Evolutionary conservation across 2,113 vertebrate species (phyloP).

Genomic region (Cephalopterus ornatus): DNA sequence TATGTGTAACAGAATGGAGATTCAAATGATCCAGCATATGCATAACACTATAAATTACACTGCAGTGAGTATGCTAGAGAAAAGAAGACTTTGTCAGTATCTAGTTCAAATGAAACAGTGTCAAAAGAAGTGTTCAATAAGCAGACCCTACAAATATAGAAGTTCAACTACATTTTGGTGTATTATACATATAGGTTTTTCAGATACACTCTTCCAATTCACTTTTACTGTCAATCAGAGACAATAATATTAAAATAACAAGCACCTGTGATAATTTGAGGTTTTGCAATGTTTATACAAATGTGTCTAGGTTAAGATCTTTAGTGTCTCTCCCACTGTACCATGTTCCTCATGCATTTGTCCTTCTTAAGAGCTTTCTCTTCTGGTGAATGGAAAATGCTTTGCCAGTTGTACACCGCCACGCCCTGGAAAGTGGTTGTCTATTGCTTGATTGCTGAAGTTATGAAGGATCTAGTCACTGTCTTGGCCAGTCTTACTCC

Average conservation of each 20-base stretch:
- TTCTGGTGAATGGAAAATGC: neutral
- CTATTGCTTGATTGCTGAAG: neutral
- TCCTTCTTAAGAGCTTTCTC: neutral
- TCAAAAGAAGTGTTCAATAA: neutral
- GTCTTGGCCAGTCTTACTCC: neutral
- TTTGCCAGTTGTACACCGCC: neutral
- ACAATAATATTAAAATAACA: neutral
- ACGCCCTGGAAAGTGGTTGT: neutral
- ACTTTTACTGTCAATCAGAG: neutral
- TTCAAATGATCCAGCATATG: conserved; percentile 70
- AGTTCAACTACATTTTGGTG: neutral
- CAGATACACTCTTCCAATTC: neutral
- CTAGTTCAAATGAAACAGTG: neutral
- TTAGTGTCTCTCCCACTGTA: neutral
- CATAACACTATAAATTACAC: conserved; percentile 61
- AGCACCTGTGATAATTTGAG: neutral
- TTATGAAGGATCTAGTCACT: neutral
- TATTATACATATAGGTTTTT: neutral
- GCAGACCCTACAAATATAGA: neutral
- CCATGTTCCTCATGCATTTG: neutral
- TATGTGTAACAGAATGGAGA: conserved; percentile 65
- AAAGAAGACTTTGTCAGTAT: conserved; percentile 27
- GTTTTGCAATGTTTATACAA: neutral
- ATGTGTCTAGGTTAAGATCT: neutral
- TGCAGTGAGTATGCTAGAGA: neutral